These are phyloP conservation scores for Troilus luridus DNA, from an alignment of 2,888 invertebrate genomes.

Conservation along the genomic window DNA sequence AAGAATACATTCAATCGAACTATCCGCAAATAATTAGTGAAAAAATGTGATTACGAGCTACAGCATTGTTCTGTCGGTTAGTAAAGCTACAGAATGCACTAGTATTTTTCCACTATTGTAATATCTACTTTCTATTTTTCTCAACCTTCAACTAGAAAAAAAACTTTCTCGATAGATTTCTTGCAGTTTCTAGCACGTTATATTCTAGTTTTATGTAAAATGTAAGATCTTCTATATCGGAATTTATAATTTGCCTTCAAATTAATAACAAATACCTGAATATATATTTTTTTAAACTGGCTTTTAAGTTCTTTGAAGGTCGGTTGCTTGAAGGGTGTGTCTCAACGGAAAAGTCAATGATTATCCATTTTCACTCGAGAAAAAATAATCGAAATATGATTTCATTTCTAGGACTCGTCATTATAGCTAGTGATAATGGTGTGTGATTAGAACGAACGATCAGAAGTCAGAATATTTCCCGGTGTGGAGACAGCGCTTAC, in stretches of 20 bases:
- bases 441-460: background rate
- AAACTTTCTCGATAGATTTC: background rate
- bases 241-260: background rate
- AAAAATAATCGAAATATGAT: background rate
- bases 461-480: background rate
- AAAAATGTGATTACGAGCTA: too few relatives aligned
- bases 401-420: background rate
- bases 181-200: background rate
- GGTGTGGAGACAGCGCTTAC: background rate
- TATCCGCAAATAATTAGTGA: too few relatives aligned
- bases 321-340: background rate
- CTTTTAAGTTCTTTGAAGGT: background rate
- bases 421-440: background rate
- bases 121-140: background rate
- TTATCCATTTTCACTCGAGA: background rate
- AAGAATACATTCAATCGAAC: too few relatives aligned
- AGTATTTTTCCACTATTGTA: background rate
- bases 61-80: background rate
- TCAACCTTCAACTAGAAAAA: slow-evolving; percentile 1
- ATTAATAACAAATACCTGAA: background rate
- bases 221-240: background rate
- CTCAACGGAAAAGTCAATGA: background rate
- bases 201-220: background rate
- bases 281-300: background rate
- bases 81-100: background rate